These are phyloP conservation scores for Pogonomyrmex californicus DNA, from an alignment of 1,140 invertebrate species.

Conservation along the genomic window DNA sequence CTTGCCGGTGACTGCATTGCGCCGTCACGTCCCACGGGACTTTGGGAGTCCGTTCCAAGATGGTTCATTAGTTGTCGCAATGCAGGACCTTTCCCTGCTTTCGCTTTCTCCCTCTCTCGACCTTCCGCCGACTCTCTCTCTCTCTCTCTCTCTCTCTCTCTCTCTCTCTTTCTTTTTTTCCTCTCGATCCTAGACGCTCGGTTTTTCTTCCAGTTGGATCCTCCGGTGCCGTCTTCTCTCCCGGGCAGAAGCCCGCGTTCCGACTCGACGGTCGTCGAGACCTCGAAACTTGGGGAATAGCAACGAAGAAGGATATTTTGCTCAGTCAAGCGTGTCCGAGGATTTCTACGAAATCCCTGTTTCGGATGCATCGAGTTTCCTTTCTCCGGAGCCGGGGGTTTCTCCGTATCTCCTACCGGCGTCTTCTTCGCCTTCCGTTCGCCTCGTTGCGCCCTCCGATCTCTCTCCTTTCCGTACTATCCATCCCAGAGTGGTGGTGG, in stretches of 20 bases:
- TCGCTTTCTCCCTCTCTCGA: slow-evolving; percentile 44
- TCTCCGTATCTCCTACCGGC: slow-evolving; percentile 27
- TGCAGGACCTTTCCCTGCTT: slow-evolving; percentile 82
- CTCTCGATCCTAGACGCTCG: slow-evolving; percentile 53
- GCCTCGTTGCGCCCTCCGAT: slow-evolving; percentile 43
- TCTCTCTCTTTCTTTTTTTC: slow-evolving; percentile 33
- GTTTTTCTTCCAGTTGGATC: slow-evolving; percentile 50
- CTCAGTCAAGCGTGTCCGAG: slow-evolving; percentile 80
- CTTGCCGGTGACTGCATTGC: slow-evolving; percentile 84
- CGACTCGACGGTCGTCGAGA: slow-evolving; percentile 51
- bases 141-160: slow-evolving; percentile 4
- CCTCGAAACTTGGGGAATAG: slow-evolving; percentile 79
- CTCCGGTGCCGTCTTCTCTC: slow-evolving; percentile 35
- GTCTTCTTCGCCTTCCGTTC: slow-evolving; percentile 35
- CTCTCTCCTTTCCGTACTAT: slow-evolving; percentile 11
- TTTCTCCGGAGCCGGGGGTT: slow-evolving; percentile 23
- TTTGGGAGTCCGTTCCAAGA: slow-evolving; percentile 84
- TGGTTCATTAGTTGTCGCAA: slow-evolving; percentile 87
- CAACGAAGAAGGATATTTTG: slow-evolving; percentile 83
- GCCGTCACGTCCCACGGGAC: slow-evolving; percentile 86
- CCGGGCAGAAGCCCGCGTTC: not conserved
- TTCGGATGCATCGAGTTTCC: slow-evolving; percentile 81
- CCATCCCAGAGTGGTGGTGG: not conserved
- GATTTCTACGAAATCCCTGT: slow-evolving; percentile 84
- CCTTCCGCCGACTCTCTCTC: not conserved